phyloP scores from a whole-genome alignment of 2,113 vertebrate genomes.

The Heterotilapia buettikoferi region DNA sequence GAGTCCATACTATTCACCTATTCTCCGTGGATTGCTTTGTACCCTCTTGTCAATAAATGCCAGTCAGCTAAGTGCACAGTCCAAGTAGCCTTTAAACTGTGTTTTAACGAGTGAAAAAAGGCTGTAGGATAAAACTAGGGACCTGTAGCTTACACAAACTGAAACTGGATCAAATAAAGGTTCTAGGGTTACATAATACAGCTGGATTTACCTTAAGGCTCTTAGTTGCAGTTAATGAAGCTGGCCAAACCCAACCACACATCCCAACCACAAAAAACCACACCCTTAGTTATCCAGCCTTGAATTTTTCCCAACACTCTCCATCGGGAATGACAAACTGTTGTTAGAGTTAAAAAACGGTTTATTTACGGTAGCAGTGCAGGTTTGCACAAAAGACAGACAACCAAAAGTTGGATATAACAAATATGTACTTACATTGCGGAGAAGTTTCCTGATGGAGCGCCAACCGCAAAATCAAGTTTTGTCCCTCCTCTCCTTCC shows the following conservation, averaged over 20 bases:
- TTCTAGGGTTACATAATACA: background rate
- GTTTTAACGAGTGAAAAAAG: background rate
- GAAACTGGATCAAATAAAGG: background rate
- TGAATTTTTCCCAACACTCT: too few species aligned
- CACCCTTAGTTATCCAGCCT: background rate
- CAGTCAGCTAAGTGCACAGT: background rate
- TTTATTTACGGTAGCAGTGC: background rate
- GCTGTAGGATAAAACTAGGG: background rate
- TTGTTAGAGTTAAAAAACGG: background rate
- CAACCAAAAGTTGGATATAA: background rate
- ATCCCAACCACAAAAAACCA: background rate
- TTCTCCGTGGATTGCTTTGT: background rate
- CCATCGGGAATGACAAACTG: background rate
- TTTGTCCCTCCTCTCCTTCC: conserved; percentile 35
- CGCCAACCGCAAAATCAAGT: too few species aligned
- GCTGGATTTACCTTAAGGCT: background rate
- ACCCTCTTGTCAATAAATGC: background rate
- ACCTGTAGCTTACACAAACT: background rate
- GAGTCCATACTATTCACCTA: background rate
- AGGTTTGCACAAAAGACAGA: background rate
- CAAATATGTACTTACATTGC: background rate
- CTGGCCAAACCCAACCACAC: background rate
- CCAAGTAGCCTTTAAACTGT: background rate
- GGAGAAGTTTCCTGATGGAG: background rate
- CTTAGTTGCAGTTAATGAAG: background rate